phyloP scores from a whole-genome alignment of 2,797 vertebrate species.

The Alcedo atthis region DNA sequence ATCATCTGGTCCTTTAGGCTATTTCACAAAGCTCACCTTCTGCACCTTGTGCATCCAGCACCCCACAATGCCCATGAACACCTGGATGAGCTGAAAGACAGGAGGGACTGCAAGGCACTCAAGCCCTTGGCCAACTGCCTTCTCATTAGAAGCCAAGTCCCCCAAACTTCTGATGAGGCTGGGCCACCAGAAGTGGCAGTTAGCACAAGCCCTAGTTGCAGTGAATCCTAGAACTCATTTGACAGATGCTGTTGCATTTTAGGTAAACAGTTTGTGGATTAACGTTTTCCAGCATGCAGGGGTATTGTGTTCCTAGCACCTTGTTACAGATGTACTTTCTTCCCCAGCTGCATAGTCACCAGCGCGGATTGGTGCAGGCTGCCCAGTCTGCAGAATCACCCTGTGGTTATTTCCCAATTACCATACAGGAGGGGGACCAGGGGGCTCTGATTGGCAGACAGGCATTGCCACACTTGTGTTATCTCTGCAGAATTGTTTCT shows the following conservation, averaged over 20 bases:
- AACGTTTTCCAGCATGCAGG: not conserved
- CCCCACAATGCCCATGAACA: accelerated
- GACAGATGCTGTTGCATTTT: not conserved
- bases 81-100: not conserved
- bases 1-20: not conserved
- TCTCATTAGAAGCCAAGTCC: not conserved
- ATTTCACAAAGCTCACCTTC: not conserved
- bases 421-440: not conserved
- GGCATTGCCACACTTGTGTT: constrained; percentile 13
- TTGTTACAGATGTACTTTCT: not conserved
- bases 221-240: not conserved
- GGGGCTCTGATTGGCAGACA: constrained; percentile 12
- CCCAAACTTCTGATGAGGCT: not conserved
- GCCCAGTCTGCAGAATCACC: not conserved
- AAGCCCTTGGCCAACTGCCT: not conserved
- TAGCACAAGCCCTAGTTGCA: not conserved
- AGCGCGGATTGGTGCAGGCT: not conserved
- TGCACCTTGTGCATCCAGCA: too few species aligned
- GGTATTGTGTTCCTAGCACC: not conserved
- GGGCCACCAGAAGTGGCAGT: not conserved
- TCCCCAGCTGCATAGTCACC: not conserved
- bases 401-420: not conserved
- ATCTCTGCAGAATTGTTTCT: constrained; percentile 52
- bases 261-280: not conserved
- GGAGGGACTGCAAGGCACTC: not conserved